Percentiles rank a stretch among this genome's conserved stretches.
phyloP scores from a whole-genome alignment of 2,888 invertebrate genomes.

The Dioctria rufipes region DNA sequence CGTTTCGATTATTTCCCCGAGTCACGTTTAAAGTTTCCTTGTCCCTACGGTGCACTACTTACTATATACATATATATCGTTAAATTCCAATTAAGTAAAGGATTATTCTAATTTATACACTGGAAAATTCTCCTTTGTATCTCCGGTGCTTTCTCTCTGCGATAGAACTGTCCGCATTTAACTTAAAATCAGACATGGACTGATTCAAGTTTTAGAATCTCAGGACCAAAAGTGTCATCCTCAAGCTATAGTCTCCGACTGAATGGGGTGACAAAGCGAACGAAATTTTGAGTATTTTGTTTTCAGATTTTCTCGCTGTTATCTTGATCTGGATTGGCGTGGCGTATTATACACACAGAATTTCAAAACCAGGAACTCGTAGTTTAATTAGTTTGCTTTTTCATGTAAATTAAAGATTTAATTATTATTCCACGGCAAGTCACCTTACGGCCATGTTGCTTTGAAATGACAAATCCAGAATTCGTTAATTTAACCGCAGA shows the following conservation, averaged over 20 bases:
- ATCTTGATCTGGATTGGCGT: slow-evolving; percentile 24
- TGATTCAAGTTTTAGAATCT: neutral
- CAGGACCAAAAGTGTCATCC: slow-evolving; percentile 8
- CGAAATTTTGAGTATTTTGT: slow-evolving; percentile 36
- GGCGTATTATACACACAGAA: neutral
- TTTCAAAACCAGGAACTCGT: slow-evolving; percentile 18
- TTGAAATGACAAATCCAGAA: neutral
- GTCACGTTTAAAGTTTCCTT: too few relatives aligned
- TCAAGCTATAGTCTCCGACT: neutral
- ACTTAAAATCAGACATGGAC: neutral
- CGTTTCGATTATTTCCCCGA: too few relatives aligned
- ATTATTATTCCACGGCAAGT: slow-evolving; percentile 48
- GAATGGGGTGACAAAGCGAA: slow-evolving; percentile 25
- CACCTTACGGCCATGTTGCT: slow-evolving; percentile 14
- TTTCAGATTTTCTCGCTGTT: slow-evolving; percentile 41
- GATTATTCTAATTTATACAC: slow-evolving; percentile 51
- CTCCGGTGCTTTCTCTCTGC: neutral
- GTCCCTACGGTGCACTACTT: too few relatives aligned
- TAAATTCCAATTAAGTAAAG: slow-evolving; percentile 34
- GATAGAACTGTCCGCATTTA: neutral
- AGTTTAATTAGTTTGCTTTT: slow-evolving; percentile 52
- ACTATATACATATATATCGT: neutral
- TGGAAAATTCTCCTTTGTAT: slow-evolving; percentile 43
- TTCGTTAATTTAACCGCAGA: too few relatives aligned
- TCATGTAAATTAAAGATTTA: slow-evolving; percentile 45